Evolutionary conservation across 2,113 vertebrate species (phyloP).

Genomic region (Sylvicapra grimmia): DNA sequence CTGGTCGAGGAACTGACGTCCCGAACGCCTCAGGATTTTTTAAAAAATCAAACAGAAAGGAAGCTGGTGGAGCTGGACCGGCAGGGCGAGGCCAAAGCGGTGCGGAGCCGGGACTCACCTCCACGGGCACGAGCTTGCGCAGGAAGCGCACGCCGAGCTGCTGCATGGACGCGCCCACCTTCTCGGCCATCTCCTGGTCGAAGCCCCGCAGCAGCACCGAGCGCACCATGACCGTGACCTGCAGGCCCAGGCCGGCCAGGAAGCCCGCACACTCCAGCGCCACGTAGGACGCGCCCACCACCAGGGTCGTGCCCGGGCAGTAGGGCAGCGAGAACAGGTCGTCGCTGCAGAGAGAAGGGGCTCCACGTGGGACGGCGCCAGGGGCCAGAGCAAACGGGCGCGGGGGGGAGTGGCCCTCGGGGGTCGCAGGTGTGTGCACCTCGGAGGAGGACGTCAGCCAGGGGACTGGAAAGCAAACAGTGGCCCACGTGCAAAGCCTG

Average conservation of each 20-base stretch:
- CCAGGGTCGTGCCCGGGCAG: constrained; percentile 94
- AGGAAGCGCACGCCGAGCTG: constrained; percentile 90
- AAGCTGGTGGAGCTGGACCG: neutral
- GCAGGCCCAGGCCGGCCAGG: constrained; percentile 90
- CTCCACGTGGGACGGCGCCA: neutral
- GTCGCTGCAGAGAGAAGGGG: constrained; percentile 81
- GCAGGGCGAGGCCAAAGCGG: rapidly evolving
- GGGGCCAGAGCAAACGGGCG: neutral
- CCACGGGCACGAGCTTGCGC: constrained; percentile 85
- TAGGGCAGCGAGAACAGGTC: constrained; percentile 94
- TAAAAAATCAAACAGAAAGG: neutral
- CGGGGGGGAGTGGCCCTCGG: neutral
- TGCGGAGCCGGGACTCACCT: constrained; percentile 72
- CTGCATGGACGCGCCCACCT: constrained; percentile 89
- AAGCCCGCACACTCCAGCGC: constrained; percentile 97
- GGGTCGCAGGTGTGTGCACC: neutral
- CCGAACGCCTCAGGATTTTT: neutral
- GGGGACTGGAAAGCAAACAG: neutral
- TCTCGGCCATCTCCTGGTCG: constrained; percentile 96
- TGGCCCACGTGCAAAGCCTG: neutral
- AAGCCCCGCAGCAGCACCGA: constrained; percentile 95
- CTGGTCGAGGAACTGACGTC: neutral
- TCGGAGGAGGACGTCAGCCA: neutral
- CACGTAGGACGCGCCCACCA: constrained; percentile 94
- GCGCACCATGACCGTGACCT: constrained; percentile 94